Percentiles rank a stretch among this genome's conserved stretches.
Conservation (phyloP, 2,888 invertebrate genomes). For the Pherbina coryleti region DNA sequence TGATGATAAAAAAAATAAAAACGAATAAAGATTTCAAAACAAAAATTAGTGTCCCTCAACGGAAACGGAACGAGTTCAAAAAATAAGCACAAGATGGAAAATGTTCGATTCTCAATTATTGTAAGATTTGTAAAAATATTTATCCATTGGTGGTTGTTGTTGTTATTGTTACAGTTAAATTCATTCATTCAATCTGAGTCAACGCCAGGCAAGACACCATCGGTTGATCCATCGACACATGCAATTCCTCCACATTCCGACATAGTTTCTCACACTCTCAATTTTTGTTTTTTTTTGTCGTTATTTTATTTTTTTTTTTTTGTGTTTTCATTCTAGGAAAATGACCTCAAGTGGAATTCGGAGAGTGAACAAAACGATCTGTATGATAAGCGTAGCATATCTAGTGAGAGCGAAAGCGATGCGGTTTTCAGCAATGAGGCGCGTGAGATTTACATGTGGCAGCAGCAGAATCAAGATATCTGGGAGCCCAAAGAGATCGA, state of each 20-base stretch:
- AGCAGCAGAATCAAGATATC: slow-evolving; percentile 63
- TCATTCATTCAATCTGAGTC: not conserved
- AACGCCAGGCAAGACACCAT: not conserved
- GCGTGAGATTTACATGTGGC: slow-evolving; percentile 62
- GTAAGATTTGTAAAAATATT: slow-evolving; percentile 58
- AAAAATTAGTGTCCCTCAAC: not conserved
- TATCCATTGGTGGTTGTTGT: not conserved
- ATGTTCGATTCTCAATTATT: slow-evolving; percentile 69
- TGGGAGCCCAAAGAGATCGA: slow-evolving; percentile 66
- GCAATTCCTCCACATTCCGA: not conserved
- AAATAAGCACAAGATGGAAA: slow-evolving; percentile 59
- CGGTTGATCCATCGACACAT: slow-evolving; percentile 17
- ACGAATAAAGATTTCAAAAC: not conserved
- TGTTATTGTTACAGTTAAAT: not conserved
- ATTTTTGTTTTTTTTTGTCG: slow-evolving; percentile 18
- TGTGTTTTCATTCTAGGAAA: slow-evolving; percentile 61
- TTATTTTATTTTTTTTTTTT: slow-evolving; percentile 29
- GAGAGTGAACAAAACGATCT: slow-evolving; percentile 60
- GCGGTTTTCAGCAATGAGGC: slow-evolving; percentile 64
- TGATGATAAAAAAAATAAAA: not conserved
- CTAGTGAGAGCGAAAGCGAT: slow-evolving; percentile 65
- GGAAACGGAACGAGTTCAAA: not conserved
- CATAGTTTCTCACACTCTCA: slow-evolving; percentile 7
- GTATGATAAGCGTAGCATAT: slow-evolving; percentile 66
- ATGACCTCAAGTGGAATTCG: slow-evolving; percentile 67